Conservation (phyloP, 2,113 vertebrate species). For the Oncorhynchus clarkii region DNA sequence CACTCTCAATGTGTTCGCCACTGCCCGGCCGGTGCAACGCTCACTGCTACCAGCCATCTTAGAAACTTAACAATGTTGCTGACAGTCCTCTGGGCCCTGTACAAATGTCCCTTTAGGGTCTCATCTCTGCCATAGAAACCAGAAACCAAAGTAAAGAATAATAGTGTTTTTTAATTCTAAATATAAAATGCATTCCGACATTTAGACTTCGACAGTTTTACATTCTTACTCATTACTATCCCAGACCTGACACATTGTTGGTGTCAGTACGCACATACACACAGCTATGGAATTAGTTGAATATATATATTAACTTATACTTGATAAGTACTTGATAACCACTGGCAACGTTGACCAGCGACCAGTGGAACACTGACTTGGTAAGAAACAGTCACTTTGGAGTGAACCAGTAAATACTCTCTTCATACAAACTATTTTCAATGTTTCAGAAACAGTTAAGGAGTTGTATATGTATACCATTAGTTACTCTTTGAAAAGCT, state of each 20-base stretch:
- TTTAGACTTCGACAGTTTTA: conserved; percentile 56
- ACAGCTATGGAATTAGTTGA: conserved; percentile 32
- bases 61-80: conserved; percentile 7
- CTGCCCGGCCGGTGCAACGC: not conserved
- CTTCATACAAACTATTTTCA: conserved; percentile 53
- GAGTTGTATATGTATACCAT: conserved; percentile 61
- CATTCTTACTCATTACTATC: conserved; percentile 60
- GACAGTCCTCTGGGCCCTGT: not conserved
- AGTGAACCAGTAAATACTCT: conserved; percentile 57
- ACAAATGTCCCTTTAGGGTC: conserved; percentile 1
- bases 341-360: conserved; percentile 48
- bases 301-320: conserved; percentile 37
- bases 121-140: conserved; percentile 19
- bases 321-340: conserved; percentile 46
- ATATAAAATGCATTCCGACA: conserved; percentile 66
- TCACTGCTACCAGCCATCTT: conserved; percentile 20
- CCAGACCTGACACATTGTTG: conserved; percentile 42
- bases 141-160: conserved; percentile 40
- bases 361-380: conserved; percentile 53
- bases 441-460: conserved; percentile 34
- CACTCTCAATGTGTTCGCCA: conserved; percentile 1
- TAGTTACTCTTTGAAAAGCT: conserved; percentile 75
- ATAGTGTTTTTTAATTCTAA: conserved; percentile 58
- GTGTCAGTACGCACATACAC: conserved; percentile 39
- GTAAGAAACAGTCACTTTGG: conserved; percentile 68